A percentile compares a stretch with the other conserved stretches of the same genome.
Evolutionary conservation across 1,140 invertebrate genomes (phyloP).

Genomic region (Coenobita brevimanus): DNA sequence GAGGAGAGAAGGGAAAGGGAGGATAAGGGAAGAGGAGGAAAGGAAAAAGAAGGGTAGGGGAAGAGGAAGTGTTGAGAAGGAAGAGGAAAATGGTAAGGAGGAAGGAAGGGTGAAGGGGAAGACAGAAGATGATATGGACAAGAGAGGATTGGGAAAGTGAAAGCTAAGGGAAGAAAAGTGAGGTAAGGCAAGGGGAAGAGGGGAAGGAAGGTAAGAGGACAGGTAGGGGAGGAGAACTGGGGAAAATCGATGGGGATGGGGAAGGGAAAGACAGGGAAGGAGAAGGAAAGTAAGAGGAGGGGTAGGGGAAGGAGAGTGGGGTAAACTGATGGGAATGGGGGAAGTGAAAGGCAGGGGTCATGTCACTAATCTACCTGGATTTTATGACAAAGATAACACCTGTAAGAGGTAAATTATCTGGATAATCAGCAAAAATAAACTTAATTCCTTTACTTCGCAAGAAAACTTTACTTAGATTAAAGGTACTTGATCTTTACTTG

Average conservation of each 20-base stretch:
- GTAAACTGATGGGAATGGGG: no score
- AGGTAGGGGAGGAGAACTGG: neutral
- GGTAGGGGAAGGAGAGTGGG: no score
- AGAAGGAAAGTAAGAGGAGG: no score
- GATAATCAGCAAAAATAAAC: no score
- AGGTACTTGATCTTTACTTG: no score
- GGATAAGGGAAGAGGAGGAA: neutral
- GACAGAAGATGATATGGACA: neutral
- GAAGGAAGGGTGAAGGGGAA: neutral
- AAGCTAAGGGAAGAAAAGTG: neutral
- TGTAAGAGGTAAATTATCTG: no score
- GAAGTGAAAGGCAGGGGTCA: no score
- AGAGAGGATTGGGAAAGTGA: neutral
- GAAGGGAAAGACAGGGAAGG: neutral
- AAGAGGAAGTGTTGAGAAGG: neutral
- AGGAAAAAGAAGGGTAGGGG: neutral
- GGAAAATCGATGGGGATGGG: no score
- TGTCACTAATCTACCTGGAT: no score
- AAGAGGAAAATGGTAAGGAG: neutral
- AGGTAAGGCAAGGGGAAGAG: constrained; percentile 41
- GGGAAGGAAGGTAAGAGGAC: neutral
- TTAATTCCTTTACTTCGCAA: neutral
- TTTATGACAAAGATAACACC: no score
- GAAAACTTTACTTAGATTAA: neutral
- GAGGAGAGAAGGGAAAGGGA: neutral